Evolutionary conservation across 2,888 invertebrate species (phyloP).

Genomic region (Meganola albula): DNA sequence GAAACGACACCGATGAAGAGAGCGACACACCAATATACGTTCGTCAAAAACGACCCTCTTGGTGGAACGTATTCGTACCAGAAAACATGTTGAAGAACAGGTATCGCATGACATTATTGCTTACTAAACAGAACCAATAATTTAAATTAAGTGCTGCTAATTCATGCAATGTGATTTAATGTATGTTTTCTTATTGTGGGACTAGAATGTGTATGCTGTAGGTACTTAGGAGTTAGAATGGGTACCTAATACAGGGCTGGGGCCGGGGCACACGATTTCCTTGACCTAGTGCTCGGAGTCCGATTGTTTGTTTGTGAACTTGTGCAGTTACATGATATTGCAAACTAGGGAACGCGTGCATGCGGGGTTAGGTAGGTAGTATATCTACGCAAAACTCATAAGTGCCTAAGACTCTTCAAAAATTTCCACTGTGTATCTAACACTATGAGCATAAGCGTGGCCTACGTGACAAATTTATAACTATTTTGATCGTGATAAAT

Average conservation of each 20-base stretch:
- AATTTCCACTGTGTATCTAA: slow-evolving; percentile 35
- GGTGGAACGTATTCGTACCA: slow-evolving; percentile 93
- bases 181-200: slow-evolving; percentile 37
- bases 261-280: slow-evolving; percentile 55
- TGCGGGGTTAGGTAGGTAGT: too few species aligned
- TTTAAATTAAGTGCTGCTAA: slow-evolving; percentile 20
- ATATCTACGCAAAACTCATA: too few species aligned
- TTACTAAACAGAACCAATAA: slow-evolving; percentile 1
- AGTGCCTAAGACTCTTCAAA: too few species aligned
- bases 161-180: slow-evolving; percentile 39
- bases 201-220: slow-evolving; percentile 49
- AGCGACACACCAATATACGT: slow-evolving; percentile 63
- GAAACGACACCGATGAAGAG: slow-evolving; percentile 64
- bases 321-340: slow-evolving; percentile 34
- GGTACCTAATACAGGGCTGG: slow-evolving; percentile 31
- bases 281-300: slow-evolving; percentile 55
- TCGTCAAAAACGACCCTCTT: slow-evolving; percentile 86
- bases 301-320: slow-evolving; percentile 50
- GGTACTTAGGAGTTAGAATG: slow-evolving; percentile 12
- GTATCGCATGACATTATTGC: slow-evolving; percentile 49
- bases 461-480: slow-evolving; percentile 59
- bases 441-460: slow-evolving; percentile 34
- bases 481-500: slow-evolving; percentile 55
- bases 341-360: too few species aligned
- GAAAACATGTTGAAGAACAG: slow-evolving; percentile 85